Evolutionary conservation across 2,888 invertebrate species (phyloP), one percentile per base, ranked within the genome.

Genomic region (Stenodera caucasica): DNA sequence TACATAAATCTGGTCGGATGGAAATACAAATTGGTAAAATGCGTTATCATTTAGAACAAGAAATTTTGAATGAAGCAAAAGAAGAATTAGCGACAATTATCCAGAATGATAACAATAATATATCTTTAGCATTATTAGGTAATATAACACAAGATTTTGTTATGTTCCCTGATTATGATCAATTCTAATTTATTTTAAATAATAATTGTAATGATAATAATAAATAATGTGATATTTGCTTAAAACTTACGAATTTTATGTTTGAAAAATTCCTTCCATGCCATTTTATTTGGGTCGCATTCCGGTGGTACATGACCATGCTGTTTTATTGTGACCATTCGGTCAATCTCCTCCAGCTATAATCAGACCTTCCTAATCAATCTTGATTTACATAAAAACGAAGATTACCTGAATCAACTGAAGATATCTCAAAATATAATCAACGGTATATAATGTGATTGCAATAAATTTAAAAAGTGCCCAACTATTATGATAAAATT

Each of bases 1-100:
- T 77, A n/a, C 67, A 75, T 52, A 70, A 71, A 65, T 79, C 79
- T 8, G 79, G 80, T 7, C 74, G 71, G 70, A 71, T 78, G 57
- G 76, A 79, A 58, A 68, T 79, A 11, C 65, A 71, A n/a, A 73
- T 79, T 51, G 78, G 78, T 30, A 65, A 66, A 55, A 70, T 73
- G 33, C 73, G 67, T 51, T 79, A 79, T 67, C 58, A 72, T 23
- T 63, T 79, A 50, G 73, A 73, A 60, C 60, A 71, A 5, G 67
- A 59, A 40, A 59, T 50, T 35, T 54, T 59, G 5, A 55, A 45
- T 40, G 58, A 61, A 26, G 30, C 55, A 9, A 53, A 54, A 57
- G 59, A 63, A 50, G 57, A 57, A 32, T 49, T 63, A 32, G 59
- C 63, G 2, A 59, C 63, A 23, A 40, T 63, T 29, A 26, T 53